Conservation (phyloP, 2,797 vertebrate species). For the Bucorvus abyssinicus region DNA sequence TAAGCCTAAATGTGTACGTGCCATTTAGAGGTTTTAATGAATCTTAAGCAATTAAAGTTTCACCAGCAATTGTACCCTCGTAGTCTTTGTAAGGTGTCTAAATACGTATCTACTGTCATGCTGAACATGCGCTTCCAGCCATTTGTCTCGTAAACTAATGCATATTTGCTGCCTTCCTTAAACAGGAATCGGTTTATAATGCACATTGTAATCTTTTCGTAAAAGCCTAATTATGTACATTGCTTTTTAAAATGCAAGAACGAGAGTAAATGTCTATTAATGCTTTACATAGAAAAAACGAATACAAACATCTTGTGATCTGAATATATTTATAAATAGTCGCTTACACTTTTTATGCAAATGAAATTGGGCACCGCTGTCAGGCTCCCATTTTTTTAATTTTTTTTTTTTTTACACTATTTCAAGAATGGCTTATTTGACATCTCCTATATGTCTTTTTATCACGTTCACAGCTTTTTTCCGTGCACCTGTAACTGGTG, state of each 20-base stretch:
- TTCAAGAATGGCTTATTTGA: neutral
- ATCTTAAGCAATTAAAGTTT: slow-evolving; percentile 8
- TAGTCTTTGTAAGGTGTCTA: slow-evolving; percentile 22
- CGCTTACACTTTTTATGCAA: slow-evolving; percentile 38
- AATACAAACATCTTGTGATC: slow-evolving; percentile 30
- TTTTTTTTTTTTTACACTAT: neutral
- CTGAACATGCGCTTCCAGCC: neutral
- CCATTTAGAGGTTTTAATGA: slow-evolving; percentile 22
- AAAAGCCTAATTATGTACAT: slow-evolving; percentile 54
- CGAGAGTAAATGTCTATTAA: slow-evolving; percentile 30
- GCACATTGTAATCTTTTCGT: slow-evolving; percentile 16
- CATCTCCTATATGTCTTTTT: neutral
- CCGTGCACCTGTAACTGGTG: neutral
- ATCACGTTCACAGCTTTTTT: neutral
- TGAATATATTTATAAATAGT: slow-evolving; percentile 48
- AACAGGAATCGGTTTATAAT: slow-evolving; percentile 41
- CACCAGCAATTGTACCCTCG: neutral
- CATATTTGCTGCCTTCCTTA: slow-evolving; percentile 18
- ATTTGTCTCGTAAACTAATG: slow-evolving; percentile 9
- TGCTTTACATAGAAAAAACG: slow-evolving; percentile 37
- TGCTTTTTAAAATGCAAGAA: slow-evolving; percentile 51
- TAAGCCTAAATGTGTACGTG: neutral
- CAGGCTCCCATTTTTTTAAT: neutral
- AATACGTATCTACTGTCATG: neutral
- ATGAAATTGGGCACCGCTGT: slow-evolving; percentile 3